These are phyloP conservation scores for Alosa sapidissima DNA, from an alignment of 2,797 vertebrate species.

Conservation along the genomic window DNA sequence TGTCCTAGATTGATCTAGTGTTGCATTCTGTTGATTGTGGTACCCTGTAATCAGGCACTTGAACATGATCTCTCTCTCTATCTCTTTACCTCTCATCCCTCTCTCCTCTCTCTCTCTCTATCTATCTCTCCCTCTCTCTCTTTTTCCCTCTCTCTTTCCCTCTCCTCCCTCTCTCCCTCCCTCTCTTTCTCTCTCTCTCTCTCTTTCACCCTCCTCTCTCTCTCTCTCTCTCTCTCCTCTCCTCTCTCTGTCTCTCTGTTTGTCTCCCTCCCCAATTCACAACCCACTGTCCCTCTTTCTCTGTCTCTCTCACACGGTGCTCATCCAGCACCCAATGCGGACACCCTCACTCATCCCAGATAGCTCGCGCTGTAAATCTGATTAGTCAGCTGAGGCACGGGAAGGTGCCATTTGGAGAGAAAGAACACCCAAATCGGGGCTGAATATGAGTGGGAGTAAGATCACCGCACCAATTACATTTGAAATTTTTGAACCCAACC, in stretches of 20 bases:
- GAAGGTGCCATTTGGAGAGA: not conserved
- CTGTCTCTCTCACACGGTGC: not conserved
- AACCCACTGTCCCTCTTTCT: not conserved
- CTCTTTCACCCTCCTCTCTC: not conserved
- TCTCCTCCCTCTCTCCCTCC: not conserved
- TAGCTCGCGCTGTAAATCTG: constrained; percentile 9
- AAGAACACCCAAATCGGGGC: too few relatives aligned
- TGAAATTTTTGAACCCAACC: too few relatives aligned
- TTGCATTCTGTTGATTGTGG: constrained; percentile 4
- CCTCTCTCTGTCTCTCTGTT: too few relatives aligned
- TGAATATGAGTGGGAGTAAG: too few relatives aligned
- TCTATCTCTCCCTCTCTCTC: not conserved
- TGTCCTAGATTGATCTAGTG: constrained; percentile 3
- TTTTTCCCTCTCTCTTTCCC: not conserved
- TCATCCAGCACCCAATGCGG: not conserved
- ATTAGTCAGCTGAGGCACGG: not conserved
- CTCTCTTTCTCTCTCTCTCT: not conserved
- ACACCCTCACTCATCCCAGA: not conserved
- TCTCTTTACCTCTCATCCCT: not conserved
- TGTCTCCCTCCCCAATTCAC: not conserved
- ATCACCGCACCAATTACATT: too few relatives aligned
- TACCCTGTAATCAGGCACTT: constrained; percentile 10
- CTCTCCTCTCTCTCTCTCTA: not conserved
- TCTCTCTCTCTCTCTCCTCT: not conserved
- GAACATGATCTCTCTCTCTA: not conserved